Conservation (phyloP, 37 sponge, comb jelly and placozoan genomes). For the Theonella swinhoei region DNA sequence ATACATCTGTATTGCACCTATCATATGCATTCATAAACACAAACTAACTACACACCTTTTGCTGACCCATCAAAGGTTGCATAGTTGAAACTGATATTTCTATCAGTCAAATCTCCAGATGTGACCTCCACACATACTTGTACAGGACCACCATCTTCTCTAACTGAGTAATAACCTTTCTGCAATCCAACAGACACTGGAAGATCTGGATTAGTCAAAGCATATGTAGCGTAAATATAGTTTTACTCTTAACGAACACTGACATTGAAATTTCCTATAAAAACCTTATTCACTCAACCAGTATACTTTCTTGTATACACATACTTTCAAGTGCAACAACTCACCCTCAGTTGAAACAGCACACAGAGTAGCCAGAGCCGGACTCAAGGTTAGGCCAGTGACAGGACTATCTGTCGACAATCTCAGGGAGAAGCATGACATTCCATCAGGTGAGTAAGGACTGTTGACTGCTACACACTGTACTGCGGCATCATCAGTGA, state of each 20-base stretch:
- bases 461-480: background rate
- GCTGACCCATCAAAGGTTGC: background rate
- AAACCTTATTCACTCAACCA: too few species aligned
- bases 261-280: too few species aligned
- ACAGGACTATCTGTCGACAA: background rate
- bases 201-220: background rate
- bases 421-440: background rate
- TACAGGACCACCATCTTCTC: background rate
- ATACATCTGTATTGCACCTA: too few species aligned
- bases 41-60: background rate
- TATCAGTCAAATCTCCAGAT: background rate
- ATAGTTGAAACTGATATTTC: background rate
- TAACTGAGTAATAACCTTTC: background rate
- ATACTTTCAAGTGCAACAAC: background rate
- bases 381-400: background rate
- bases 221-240: too few species aligned
- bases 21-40: background rate
- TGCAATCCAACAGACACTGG: background rate
- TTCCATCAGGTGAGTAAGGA: background rate
- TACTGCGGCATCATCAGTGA: background rate
- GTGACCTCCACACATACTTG: background rate
- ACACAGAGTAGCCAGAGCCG: background rate
- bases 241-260: too few species aligned
- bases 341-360: background rate
- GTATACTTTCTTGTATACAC: too few species aligned